Evolutionary conservation across 1,140 invertebrate species (phyloP).

Genomic region (Caenorhabditis tropicalis): DNA sequence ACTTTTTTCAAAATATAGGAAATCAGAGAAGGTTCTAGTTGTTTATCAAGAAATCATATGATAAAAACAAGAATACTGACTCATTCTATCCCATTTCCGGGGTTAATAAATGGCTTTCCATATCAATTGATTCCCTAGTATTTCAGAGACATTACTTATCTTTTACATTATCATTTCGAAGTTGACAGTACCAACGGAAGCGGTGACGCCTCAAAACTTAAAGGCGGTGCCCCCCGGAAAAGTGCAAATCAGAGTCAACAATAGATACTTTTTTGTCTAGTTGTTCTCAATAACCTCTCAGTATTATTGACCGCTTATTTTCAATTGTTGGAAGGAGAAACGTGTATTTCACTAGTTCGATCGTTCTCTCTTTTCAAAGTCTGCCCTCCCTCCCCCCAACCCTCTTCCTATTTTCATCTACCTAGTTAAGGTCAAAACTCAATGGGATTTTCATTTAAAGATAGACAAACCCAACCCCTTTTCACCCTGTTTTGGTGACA

Average conservation of each 20-base stretch:
- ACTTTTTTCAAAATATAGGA: too few species aligned
- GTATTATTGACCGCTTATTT: constrained; percentile 17
- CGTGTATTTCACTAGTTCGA: not conserved
- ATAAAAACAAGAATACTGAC: too few species aligned
- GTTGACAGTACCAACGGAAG: not conserved
- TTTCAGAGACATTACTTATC: too few species aligned
- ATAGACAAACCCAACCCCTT: not conserved
- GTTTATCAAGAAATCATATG: too few species aligned
- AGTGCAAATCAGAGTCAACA: constrained; percentile 31
- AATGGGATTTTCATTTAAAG: not conserved
- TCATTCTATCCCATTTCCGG: too few species aligned
- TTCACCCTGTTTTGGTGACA: not conserved
- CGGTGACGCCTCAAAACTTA: not conserved
- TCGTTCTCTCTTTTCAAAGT: not conserved
- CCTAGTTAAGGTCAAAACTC: not conserved
- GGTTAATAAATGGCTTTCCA: too few species aligned
- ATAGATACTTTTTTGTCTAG: not conserved
- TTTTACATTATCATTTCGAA: not conserved
- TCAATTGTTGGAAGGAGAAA: not conserved
- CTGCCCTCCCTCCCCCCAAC: not conserved
- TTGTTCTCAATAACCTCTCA: not conserved
- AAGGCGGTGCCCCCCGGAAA: constrained; percentile 5
- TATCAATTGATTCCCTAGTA: too few species aligned
- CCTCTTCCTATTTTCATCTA: not conserved
- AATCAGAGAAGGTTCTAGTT: too few species aligned